Evolutionary conservation across 2,888 invertebrate genomes (phyloP).

Genomic region (Tricholauxania praeusta): DNA sequence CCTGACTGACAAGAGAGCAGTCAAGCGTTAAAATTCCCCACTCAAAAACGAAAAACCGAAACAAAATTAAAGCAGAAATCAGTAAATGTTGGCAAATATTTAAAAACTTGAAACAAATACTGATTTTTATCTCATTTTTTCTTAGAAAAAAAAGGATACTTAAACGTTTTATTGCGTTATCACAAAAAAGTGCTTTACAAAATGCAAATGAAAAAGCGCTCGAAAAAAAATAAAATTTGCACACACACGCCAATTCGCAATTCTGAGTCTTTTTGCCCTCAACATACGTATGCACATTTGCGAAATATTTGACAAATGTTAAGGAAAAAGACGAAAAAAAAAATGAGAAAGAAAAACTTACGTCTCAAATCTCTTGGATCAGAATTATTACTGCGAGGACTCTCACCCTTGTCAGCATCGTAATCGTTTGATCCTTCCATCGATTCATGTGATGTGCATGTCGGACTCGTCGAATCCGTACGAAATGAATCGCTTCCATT

Average conservation of each 20-base stretch:
- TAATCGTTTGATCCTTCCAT: constrained; percentile 73
- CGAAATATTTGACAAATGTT: constrained; percentile 36
- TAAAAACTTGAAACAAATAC: constrained; percentile 31
- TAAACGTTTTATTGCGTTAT: constrained; percentile 31
- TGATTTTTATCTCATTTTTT: constrained; percentile 44
- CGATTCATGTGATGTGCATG: constrained; percentile 73
- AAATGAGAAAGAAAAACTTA: constrained; percentile 67
- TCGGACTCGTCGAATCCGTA: constrained; percentile 74
- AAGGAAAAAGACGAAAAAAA: constrained; percentile 33
- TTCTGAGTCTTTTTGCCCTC: neutral
- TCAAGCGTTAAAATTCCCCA: constrained; percentile 63
- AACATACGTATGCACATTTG: neutral
- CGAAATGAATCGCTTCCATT: constrained; percentile 69
- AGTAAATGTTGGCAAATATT: constrained; percentile 32
- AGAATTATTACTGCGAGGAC: constrained; percentile 68
- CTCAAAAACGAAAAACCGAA: constrained; percentile 33
- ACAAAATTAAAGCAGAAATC: constrained; percentile 38
- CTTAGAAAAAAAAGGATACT: constrained; percentile 5
- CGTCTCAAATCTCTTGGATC: constrained; percentile 72
- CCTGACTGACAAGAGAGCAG: constrained; percentile 56
- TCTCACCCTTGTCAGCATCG: constrained; percentile 71
- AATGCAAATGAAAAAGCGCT: constrained; percentile 20
- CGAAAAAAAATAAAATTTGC: neutral
- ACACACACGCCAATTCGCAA: constrained; percentile 1
- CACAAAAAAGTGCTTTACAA: neutral